Evolutionary conservation across 1,140 invertebrate genomes (phyloP).

Genomic region (Drosophila gunungcola): DNA sequence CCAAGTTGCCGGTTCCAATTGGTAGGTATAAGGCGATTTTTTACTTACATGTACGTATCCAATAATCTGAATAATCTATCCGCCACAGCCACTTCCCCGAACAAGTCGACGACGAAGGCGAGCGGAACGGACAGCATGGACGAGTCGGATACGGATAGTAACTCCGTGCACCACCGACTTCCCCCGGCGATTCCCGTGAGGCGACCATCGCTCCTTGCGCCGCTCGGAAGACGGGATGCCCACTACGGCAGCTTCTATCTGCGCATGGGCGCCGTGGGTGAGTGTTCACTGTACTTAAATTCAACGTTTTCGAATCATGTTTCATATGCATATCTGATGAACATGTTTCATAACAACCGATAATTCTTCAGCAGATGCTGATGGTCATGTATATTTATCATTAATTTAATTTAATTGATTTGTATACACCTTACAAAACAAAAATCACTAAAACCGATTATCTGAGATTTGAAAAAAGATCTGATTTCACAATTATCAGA

Average conservation of each 20-base stretch:
- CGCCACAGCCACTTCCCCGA: conserved; percentile 60
- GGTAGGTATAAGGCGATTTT: conserved; percentile 41
- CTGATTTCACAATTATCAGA: no score
- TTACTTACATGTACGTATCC: neutral
- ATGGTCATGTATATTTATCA: no score
- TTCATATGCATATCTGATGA: no score
- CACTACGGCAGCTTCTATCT: conserved; percentile 97
- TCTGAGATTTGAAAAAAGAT: no score
- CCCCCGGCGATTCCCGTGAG: conserved; percentile 76
- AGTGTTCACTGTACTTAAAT: conserved; percentile 66
- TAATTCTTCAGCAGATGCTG: no score
- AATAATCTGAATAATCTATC: neutral
- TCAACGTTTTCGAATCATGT: no score
- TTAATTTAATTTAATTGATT: no score
- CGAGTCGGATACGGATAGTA: conserved; percentile 86
- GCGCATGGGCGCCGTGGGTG: conserved; percentile 95
- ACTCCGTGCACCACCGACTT: conserved; percentile 85
- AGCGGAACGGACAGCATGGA: conserved; percentile 85
- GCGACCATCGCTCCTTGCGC: conserved; percentile 85
- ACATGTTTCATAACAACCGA: no score
- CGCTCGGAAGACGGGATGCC: conserved; percentile 86
- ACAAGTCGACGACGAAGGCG: conserved; percentile 64
- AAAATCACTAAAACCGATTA: no score
- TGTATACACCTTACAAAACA: no score
- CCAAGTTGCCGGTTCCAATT: conserved; percentile 81